Evolutionary conservation across 1,140 invertebrate genomes (phyloP), one percentile per base, ranked within the genome.

Genomic region (Drosophila ananassae): DNA sequence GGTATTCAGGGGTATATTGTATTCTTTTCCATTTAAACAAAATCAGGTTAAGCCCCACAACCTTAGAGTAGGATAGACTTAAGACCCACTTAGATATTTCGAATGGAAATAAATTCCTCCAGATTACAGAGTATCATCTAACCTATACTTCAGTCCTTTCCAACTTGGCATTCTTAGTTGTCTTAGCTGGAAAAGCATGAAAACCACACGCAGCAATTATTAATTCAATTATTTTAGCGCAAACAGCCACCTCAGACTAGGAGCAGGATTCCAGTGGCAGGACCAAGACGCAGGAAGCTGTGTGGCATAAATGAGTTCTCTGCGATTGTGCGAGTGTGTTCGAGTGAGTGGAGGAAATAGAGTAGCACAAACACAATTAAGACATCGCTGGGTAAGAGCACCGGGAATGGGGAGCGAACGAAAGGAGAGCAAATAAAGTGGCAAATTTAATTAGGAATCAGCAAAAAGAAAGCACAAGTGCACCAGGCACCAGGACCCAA

Each of bases 191-290:
- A 75, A 91, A 89, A 91, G 79, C 81, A 91, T 91, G 90, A 90
- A 91, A 91, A 91, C 89, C 89, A 91, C 90, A 91, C 90, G 90
- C 89, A 91, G 89, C 84, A 91, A 91, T 91, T 91, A 91, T 91
- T 91, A 91, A 91, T 91, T 91, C 90, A 91, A 91, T 91, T 91
- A 91, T 89, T 90, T 87, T 81, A 87, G 90, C 82, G 75, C 81
- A 91, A 83, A 89, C 83, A 83, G 79, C 60, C 83, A 89, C 79
- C 83, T 87, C 75, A 87, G 82, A 87, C 76, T 54, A 60, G 53
- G 41, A 62, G 58, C 63, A 34, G 60, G 59, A 50, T 48, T 53
- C 53, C 66, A 62, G 34, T 21, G 24, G n/a, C 58, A 54, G 52
- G 39, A 53, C 47, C 52, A 28, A 67, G 81, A 61, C 55, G 25